A percentile compares a stretch with the other conserved stretches of the same genome.
These are phyloP conservation scores for Liasis olivaceus DNA, from an alignment of 2,797 vertebrate species.

Conservation along the genomic window DNA sequence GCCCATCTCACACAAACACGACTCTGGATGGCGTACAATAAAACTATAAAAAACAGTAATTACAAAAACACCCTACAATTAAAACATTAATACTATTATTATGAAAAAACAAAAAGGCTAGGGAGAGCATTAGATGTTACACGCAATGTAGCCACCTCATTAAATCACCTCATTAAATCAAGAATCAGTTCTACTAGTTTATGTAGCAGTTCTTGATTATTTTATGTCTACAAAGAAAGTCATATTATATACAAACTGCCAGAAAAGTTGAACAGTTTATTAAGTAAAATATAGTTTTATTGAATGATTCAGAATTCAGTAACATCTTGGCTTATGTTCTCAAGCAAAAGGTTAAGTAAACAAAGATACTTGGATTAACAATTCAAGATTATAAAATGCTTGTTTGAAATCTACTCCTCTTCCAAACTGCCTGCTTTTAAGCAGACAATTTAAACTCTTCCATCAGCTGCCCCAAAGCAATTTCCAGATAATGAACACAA, in stretches of 20 bases:
- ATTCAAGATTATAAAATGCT: constrained; percentile 67
- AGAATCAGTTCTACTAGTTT: background rate
- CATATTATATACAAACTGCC: constrained; percentile 42
- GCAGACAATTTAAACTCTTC: constrained; percentile 58
- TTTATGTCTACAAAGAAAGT: background rate
- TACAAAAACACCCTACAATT: background rate
- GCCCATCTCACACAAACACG: background rate
- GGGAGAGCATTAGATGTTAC: background rate
- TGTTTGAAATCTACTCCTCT: constrained; percentile 46
- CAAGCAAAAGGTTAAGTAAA: constrained; percentile 69
- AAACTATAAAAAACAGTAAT: background rate
- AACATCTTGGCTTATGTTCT: constrained; percentile 62
- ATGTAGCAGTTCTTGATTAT: constrained; percentile 45
- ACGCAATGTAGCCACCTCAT: background rate
- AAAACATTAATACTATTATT: background rate
- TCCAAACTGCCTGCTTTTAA: constrained; percentile 56
- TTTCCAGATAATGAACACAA: constrained; percentile 54
- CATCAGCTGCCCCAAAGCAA: constrained; percentile 60
- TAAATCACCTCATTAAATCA: background rate
- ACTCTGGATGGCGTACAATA: background rate
- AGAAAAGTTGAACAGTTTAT: constrained; percentile 66
- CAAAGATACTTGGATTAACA: constrained; percentile 65
- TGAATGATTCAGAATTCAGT: constrained; percentile 68
- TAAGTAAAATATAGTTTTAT: constrained; percentile 68
- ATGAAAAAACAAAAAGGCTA: background rate